Conservation (phyloP, 2,888 invertebrate species). For the Ceratothoa steindachneri region DNA sequence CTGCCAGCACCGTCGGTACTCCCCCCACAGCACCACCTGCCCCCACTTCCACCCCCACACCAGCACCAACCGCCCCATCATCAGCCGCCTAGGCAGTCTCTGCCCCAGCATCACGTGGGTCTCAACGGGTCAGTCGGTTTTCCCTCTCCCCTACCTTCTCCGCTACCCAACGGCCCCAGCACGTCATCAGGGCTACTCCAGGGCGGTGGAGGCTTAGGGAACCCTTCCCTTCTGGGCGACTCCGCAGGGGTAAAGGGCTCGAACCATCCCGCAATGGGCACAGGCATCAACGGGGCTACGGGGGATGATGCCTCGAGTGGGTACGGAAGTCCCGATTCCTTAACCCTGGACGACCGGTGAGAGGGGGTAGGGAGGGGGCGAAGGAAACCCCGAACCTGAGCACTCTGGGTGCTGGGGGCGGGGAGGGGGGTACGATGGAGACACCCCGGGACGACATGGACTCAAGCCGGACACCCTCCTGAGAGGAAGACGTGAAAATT, state of each 20-base stretch:
- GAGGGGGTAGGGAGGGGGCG: conserved; percentile 47
- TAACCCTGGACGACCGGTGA: conserved; percentile 58
- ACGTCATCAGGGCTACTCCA: neutral
- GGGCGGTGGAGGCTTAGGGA: neutral
- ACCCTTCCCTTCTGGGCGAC: neutral
- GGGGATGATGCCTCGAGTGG: conserved; percentile 71
- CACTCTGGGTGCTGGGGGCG: conserved; percentile 6
- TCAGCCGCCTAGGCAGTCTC: conserved; percentile 9
- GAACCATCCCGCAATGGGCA: conserved; percentile 15
- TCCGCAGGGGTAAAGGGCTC: neutral
- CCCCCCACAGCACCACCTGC: conserved; percentile 19
- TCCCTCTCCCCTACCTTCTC: conserved; percentile 3
- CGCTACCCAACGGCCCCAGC: conserved; percentile 4
- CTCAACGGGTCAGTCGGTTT: conserved; percentile 13
- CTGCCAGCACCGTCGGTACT: conserved; percentile 16
- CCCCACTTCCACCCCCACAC: conserved; percentile 21
- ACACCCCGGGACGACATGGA: neutral
- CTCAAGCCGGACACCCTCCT: too few species aligned
- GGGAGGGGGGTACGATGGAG: neutral
- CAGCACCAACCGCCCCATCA: conserved; percentile 24
- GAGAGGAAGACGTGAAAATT: too few species aligned
- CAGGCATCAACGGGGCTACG: conserved; percentile 31
- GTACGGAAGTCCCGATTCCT: conserved; percentile 72
- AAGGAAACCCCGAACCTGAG: conserved; percentile 37
- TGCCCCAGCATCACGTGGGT: conserved; percentile 9